A percentile compares a stretch with the other conserved stretches of the same genome.
Evolutionary conservation across 53 echinoderm and acorn worm genomes (phyloP).

Genomic region (Stichopus horrens): DNA sequence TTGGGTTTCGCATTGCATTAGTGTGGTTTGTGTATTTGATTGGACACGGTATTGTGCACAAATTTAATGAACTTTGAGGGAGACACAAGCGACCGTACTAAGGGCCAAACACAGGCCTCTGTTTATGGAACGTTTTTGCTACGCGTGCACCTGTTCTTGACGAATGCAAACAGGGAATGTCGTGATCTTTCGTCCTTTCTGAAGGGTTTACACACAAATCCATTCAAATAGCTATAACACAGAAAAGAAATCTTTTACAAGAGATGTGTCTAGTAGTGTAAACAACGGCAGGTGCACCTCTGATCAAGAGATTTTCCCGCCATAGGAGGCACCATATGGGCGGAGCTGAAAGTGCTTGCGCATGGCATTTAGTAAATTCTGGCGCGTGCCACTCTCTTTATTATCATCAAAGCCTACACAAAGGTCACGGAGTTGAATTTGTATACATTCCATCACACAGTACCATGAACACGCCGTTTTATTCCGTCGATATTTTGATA

Average conservation of each 20-base stretch:
- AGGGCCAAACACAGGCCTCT: neutral
- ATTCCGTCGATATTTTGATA: neutral
- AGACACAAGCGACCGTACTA: neutral
- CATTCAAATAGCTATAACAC: conserved; percentile 24
- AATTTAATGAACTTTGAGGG: conserved; percentile 3
- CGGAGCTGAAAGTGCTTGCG: neutral
- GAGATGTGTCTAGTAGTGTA: conserved; percentile 23
- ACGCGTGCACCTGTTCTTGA: conserved; percentile 33
- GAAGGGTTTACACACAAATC: conserved; percentile 32
- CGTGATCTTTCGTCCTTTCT: conserved; percentile 29
- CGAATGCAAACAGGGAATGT: conserved; percentile 2
- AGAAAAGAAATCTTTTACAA: conserved; percentile 3
- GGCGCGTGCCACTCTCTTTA: conserved; percentile 11
- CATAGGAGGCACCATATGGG: neutral
- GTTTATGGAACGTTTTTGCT: neutral
- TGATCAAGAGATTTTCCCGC: conserved; percentile 8
- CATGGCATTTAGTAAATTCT: neutral
- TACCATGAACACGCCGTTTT: neutral
- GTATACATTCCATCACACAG: conserved; percentile 16
- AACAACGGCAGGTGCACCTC: conserved; percentile 16
- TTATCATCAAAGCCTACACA: neutral
- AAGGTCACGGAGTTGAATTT: conserved; percentile 13
- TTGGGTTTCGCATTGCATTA: too few species aligned
- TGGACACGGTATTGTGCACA: neutral
- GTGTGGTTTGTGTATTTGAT: neutral